Conservation (phyloP, 1,140 invertebrate genomes). For the Cotesia glomerata region DNA sequence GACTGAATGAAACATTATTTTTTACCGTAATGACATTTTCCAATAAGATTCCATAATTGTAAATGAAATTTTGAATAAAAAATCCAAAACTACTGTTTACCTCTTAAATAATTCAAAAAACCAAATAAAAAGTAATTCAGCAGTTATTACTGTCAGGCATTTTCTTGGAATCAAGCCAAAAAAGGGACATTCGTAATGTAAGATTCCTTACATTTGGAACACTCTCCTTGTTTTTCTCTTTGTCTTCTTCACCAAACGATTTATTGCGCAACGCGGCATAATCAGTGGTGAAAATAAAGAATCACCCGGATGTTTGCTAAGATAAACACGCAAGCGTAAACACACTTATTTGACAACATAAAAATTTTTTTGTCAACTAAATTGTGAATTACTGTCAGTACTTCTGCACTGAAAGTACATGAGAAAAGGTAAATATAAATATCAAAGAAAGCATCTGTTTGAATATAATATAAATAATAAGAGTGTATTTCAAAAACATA, state of each 20-base stretch:
- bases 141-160: background rate
- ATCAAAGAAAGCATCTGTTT: too few relatives aligned
- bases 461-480: too few relatives aligned
- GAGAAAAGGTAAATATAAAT: background rate
- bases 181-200: background rate
- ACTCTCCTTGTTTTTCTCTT: constrained; percentile 12
- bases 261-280: constrained; percentile 26
- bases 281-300: constrained; percentile 26
- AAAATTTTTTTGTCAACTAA: background rate
- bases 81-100: background rate
- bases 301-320: constrained; percentile 12
- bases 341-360: constrained; percentile 7
- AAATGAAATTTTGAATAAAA: background rate
- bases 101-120: constrained; percentile 8
- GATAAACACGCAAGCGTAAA: constrained; percentile 23
- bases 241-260: constrained; percentile 13
- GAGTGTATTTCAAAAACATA: too few relatives aligned
- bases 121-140: background rate
- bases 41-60: background rate
- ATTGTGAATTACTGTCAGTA: background rate
- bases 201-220: constrained; percentile 8
- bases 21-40: background rate
- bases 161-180: constrained; percentile 6
- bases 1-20: background rate
- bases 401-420: background rate